A percentile compares a stretch with the other conserved stretches of the same genome.
These are phyloP conservation scores for Spondyliosoma cantharus DNA, from an alignment of 2,797 vertebrate species.

Conservation along the genomic window DNA sequence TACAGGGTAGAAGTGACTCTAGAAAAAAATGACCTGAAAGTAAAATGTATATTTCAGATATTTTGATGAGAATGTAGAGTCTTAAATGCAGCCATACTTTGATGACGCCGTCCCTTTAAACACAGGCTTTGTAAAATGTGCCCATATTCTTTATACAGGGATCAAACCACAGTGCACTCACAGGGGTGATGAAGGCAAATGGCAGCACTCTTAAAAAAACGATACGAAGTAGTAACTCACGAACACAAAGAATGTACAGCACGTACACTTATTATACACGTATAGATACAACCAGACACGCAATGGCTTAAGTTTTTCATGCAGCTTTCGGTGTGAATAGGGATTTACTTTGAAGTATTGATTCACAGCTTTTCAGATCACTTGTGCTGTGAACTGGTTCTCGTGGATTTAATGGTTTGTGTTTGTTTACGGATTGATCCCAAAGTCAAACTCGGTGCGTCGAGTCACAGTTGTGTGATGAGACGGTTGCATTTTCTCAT, in stretches of 20 bases:
- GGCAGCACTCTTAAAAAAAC: neutral
- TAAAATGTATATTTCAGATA: constrained; percentile 7
- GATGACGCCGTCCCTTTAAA: constrained; percentile 48
- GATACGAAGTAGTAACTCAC: neutral
- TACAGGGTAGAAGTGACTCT: constrained; percentile 7
- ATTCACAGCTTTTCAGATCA: constrained; percentile 5
- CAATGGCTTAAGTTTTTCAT: neutral
- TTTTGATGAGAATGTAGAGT: constrained; percentile 13
- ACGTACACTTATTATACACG: neutral
- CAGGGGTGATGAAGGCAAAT: neutral
- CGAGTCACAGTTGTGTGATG: neutral
- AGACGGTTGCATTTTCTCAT: neutral
- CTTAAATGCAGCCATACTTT: constrained; percentile 46
- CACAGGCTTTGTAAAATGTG: neutral
- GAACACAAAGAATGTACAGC: constrained; percentile 4
- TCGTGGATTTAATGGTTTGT: constrained; percentile 13
- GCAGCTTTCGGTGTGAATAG: neutral
- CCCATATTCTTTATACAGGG: constrained; percentile 16
- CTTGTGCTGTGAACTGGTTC: constrained; percentile 8
- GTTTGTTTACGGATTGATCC: neutral
- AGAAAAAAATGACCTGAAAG: neutral
- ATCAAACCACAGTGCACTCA: constrained; percentile 7
- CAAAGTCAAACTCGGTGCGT: neutral
- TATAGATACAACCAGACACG: constrained; percentile 1
- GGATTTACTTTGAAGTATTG: constrained; percentile 14